Evolutionary conservation across 2,888 invertebrate genomes (phyloP), one percentile per base, ranked within the genome.

Genomic region (Rhamphomyia laevipes): DNA sequence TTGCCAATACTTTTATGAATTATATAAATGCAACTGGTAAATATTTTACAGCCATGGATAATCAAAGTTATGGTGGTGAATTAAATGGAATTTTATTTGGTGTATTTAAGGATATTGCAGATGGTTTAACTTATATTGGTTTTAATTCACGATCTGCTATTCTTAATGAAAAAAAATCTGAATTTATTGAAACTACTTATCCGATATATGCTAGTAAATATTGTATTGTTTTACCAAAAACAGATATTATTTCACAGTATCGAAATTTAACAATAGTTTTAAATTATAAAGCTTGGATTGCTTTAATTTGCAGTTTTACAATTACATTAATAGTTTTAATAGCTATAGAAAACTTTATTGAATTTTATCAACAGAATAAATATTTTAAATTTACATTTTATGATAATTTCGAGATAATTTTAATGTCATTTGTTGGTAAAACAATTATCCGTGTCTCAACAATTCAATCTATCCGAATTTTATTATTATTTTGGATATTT

Each of bases 401-500:
- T 27, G 23, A 27, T 27, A 27, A 57, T 63, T 37, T 63, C 2
- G 60, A 60, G 16, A 54, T 65, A 50, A 55, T 68, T n/a, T 54
- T 58, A 21, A 63, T 64, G 44, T 62, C 61, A 0, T 62, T 62
- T 41, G 51, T 66, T 27, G 65, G 66, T 0, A 59, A 63, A 37
- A 63, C 67, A 1, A 58, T 65, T 0, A 51, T 54, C 4, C 51
- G 54, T 0, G 59, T 66, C 16, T 56, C 63, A 0, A 48, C 51
- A 3, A 55, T 59, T 16, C 63, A 59, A 47, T 62, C 65, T 0
- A 43, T 67, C 40, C 61, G 67, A 0, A 49, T 55, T 16, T 61
- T 63, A 9, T 58, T 68, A 4, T 59, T 67, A 27, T 53, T 59
- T 4, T 68, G 68, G 69, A 61, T 68, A 7, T 47, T 66, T 7